Base-by-base conservation (phyloP, 2,113 vertebrate genomes). In the Gopherus flavomarginatus region DNA sequence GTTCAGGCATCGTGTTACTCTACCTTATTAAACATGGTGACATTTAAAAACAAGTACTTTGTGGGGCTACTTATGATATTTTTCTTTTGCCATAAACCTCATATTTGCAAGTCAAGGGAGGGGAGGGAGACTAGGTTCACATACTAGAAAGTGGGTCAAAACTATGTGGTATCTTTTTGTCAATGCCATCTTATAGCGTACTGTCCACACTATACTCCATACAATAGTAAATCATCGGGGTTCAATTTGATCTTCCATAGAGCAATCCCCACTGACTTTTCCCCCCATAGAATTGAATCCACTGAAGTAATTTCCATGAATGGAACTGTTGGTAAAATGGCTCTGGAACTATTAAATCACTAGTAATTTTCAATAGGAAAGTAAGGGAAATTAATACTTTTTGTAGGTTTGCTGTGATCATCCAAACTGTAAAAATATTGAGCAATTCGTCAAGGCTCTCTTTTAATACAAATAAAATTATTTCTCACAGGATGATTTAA, bases 401-500 rank as follows among this genome's bases (percentile, higher is more conserved):
- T 54, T 29, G 77, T 1, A 52, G 42, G 0, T 17, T 38, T 1
- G 35, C 22, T 16, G n/a, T 49, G 3, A 21, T 69, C 35, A 69
- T n/a, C 35, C 89, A 29, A 53, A 38, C 31, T 88, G 24, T 79
- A 53, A 97, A 97, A 89, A 52, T 52, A 52, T 5, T 8, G 83
- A 90, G 21, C 17, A 94, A 5, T 0, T 78, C 5, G 26, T 14
- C 72, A 59, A 47, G 44, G 82, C 56, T 69, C 42, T 22, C 26
- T 91, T 95, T 94, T 91, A 83, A 89, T 91, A 87, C 90, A 81
- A n/a, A 75, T 83, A 29, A 78, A 50, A 9, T 88, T 84, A 27
- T 90, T 92, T 96, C 54, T 91, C 83, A 72, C 50, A 90, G 19
- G 62, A 81, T 86, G 83, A 96, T 88, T 77, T 81, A 87, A 85